Percentiles rank a stretch among this genome's conserved stretches.
phyloP scores from a whole-genome alignment of 2,888 invertebrate species.

The Eulithis testata region DNA sequence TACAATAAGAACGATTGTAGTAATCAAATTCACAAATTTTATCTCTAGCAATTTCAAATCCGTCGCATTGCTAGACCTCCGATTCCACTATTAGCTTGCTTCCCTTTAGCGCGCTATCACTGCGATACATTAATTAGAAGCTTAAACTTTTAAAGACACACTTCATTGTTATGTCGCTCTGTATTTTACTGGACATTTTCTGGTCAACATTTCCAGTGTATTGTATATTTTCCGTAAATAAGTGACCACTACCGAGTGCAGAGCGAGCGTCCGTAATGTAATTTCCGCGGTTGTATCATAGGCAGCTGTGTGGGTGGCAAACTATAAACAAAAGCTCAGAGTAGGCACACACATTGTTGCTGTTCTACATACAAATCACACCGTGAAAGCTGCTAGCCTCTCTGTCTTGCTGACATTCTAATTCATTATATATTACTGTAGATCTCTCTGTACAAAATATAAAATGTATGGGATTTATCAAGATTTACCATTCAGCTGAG shows the following conservation, averaged over 20 bases:
- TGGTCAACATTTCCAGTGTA: slow-evolving; percentile 4
- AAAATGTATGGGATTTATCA: no score
- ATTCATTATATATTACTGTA: no score
- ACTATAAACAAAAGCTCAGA: no score
- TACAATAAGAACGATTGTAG: no score
- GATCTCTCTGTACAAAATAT: no score
- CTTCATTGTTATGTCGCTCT: not conserved
- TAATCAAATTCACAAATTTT: no score
- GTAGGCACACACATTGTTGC: no score
- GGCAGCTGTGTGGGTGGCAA: not conserved
- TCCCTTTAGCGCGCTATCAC: not conserved
- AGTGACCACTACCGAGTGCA: slow-evolving; percentile 19
- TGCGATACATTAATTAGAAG: slow-evolving; percentile 2
- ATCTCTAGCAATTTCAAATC: not conserved
- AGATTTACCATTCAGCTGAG: no score
- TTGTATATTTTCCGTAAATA: slow-evolving; percentile 7
- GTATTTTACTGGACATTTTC: slow-evolving; percentile 4
- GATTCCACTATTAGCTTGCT: not conserved
- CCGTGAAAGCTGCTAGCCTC: no score
- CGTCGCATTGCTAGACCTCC: not conserved
- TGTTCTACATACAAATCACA: no score
- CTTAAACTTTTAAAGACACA: slow-evolving; percentile 3
- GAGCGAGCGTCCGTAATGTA: slow-evolving; percentile 15
- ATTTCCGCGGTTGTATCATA: not conserved
- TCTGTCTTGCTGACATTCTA: no score